Base-by-base conservation (phyloP, 2,797 vertebrate genomes). In the Leuciscus waleckii region DNA sequence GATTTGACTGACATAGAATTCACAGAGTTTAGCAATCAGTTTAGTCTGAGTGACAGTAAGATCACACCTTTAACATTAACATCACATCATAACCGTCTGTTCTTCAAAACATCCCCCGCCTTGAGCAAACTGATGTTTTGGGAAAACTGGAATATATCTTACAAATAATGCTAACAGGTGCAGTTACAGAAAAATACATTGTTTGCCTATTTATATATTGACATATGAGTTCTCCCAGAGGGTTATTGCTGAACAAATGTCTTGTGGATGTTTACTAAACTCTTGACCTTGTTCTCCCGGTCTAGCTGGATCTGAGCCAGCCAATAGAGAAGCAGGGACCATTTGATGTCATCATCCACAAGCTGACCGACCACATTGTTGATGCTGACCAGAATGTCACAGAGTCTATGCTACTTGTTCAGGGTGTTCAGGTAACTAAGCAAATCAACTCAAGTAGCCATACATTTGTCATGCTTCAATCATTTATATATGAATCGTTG, bases 321-420 rank as follows among this genome's bases (percentile, higher is more conserved):
- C 97, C 97, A 2, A 95, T 99, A 68, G 98, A 99, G 93, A 97
- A 98, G 78, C 98, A 99, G 91, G 98, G 98, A 13, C 98, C 97
- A 0, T 94, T 99, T 93, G 98, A 99, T 37, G 97, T 99, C 93
- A 99, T 99, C 92, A 99, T 99, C 92, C 98, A 99, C 95, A 99
- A 99, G 92, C 95, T 99, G 93, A 99, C 98, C 0, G 98, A 99
- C 90, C 95, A 99, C 90, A 98, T 99, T 90, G 94, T 99, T 37
- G 98, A 99, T 93, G 98, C 98, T 0, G 98, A 99, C 93, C 98
- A 99, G 94, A 99, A 98, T 6, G 97, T 99, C 90, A 97, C 95
- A 68, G 97, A 99, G 93, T 96, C 98, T 3, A 93, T 97, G 92
- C 94, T 97, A 88, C 90, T 99, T 92, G 96, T 99, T 85, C 97